Evolutionary conservation across 92 coral and sea anemone species (phyloP), one percentile per base, ranked within the genome.

Genomic region (Phymanthus crucifer): DNA sequence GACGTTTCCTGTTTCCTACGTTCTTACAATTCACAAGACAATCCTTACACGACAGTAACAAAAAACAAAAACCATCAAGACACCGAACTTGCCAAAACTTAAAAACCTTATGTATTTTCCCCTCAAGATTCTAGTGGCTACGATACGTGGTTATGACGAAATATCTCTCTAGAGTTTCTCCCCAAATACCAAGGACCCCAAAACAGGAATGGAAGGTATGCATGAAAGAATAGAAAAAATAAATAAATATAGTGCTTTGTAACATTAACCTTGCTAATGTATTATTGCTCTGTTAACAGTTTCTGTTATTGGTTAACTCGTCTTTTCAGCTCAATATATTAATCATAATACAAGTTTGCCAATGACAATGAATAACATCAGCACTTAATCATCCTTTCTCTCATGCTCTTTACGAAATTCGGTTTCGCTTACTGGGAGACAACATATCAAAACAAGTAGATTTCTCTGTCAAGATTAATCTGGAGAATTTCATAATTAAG

Each of bases 91-190:
- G 50, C 21, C 75, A 64, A 68, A 46, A 43, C 7, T 73, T 74
- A 74, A 74, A 74, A 13, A 74, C 67, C 78, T 48, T 32, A 13
- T 70, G 37, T 65, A 78, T 79, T 79, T 79, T 33, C 64, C 72
- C 80, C 81, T 75, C 47, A 72, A 79, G 83, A 79, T 67, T 73
- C 10, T 69, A 77, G 31, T 35, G 83, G 83, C 75, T 79, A 67
- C 72, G 75, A 79, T 56, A 79, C 83, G 21, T 70, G 83, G 74
- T 66, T 79, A 66, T 79, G 83, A 79, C 83, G 13, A 36, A 61
- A 0, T 36, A 46, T 66, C 45, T 34, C 11, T 67, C 83, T 36
- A 9, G 29, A 24, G 75, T 71, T 40, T 61, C 34, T 12, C 24
- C 33, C 72, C 47, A 31, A 61, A 48, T 64, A 77, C 23, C 81